A percentile compares a stretch with the other conserved stretches of the same genome.
Conservation (phyloP, 2,113 vertebrate genomes). For the Actenoides hombroni region DNA sequence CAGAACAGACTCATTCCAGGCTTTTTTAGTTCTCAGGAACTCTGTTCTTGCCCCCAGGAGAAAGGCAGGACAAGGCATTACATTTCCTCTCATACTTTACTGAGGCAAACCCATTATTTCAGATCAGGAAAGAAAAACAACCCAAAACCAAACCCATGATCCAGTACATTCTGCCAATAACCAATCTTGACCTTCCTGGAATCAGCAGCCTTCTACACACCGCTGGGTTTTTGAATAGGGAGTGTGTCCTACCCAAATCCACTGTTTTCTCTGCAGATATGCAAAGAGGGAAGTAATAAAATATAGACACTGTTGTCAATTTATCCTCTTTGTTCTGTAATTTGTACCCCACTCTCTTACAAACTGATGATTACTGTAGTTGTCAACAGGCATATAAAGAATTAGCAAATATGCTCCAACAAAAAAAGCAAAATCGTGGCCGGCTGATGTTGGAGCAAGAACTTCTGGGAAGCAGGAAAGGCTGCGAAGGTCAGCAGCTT, state of each 20-base stretch:
- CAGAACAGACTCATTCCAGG: not conserved
- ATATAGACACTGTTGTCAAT: not conserved
- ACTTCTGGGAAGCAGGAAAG: not conserved
- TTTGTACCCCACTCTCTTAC: not conserved
- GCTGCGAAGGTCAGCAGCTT: not conserved
- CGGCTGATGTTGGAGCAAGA: not conserved
- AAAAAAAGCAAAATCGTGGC: not conserved
- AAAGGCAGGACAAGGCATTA: not conserved
- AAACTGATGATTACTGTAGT: not conserved
- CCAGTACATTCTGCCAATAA: not conserved
- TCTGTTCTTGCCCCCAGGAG: not conserved
- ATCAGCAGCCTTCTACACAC: not conserved
- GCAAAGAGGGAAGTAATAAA: conserved; percentile 7
- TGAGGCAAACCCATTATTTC: not conserved
- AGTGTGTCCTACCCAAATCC: not conserved
- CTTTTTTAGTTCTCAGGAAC: not conserved
- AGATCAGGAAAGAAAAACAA: not conserved
- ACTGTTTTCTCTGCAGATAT: not conserved
- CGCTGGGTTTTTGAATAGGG: not conserved
- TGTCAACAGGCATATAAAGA: not conserved
- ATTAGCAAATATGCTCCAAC: not conserved
- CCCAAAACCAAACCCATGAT: not conserved
- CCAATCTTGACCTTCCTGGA: not conserved
- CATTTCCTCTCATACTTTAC: not conserved
- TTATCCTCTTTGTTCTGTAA: not conserved